Base-by-base conservation (phyloP, 2,113 vertebrate species). In the Daboia siamensis region DNA sequence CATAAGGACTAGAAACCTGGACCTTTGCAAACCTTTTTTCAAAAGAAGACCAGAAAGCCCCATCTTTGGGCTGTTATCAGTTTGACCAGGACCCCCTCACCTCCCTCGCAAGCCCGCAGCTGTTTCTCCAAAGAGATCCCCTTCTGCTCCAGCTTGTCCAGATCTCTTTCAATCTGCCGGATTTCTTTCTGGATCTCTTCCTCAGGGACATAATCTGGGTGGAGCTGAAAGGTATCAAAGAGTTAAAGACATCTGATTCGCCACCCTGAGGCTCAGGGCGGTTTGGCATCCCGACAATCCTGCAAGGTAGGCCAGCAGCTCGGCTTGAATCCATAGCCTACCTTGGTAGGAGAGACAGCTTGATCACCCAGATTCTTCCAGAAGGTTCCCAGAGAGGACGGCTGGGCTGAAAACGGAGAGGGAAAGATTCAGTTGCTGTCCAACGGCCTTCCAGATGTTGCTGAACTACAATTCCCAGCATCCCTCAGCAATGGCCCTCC, bases 91-190 rank as follows among this genome's bases (percentile, higher is more conserved):
- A 13, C 2, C 44, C 48, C 44, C 97, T 97, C 95, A 99, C 99
- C 99, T 97, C 98, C 98, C 90, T 99, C 99, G 0, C 97, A 98
- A 39, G 94, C 95, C 46, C 99, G 98, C 26, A 99, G 98, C 48
- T 96, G 97, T 96, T 97, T 98, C 95, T 99, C 99, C 97, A 99
- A 96, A 86, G 98, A 98, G 86, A 99, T 98, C 0, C 99, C 99
- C 91, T 97, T 97, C 94, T 96, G 96, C 91, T 99, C 99, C 97
- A 99, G 94, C 26, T 94, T 93, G 0, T 98, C 98, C 97, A 99
- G 95, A 94, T 98, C 97, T 85, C 93, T 96, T 97, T 98, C 98
- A 0, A 99, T 99, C 88, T 97, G 96, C 90, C 74, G 59, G 92
- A 99, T 96, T 93, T 99, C 98, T 90, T 87, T 94, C 95, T 98